Base-by-base conservation (phyloP, 1,140 invertebrate genomes). In the Probaryconus sp. region DNA sequence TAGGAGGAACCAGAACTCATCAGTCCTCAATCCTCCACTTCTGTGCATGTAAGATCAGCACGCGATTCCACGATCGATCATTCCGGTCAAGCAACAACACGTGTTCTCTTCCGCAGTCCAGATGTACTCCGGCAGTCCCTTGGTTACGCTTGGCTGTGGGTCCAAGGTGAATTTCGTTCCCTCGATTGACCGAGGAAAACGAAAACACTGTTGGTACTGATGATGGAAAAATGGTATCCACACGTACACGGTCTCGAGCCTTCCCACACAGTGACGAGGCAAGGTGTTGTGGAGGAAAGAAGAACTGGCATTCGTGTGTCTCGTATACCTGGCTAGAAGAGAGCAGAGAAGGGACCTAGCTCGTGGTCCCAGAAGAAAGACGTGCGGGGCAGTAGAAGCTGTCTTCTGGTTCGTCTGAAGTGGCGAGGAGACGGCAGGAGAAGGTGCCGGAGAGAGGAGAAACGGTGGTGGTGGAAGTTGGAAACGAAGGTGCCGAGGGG, bases 321-420 rank as follows among this genome's bases (percentile, higher is more conserved):
- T 43, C 65, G 67, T 79, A 64, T 80, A 80, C 78, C 76, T 82
- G 81, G 61, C 70, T 82, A 79, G 80, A 68, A 77, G 60, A 80
- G 68, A 42, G 69, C 70, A 40, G 65, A 70, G 69, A 9, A 68
- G 63, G 68, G 72, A 47, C 24, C 53, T 55, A 50, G 37, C 48
- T 60, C 64, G 61, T 68, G 70, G 64, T 76, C 72, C 58, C 60
- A 50, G 35, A 64, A 63, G 58, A 56, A 65, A 69, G 68, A 70
- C 71, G 67, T 48, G 65, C 26, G 45, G 58, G 45, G 63, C 63
- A 11, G 51, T 28, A 68, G 48, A 71, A 48, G 42, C 63, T 55
- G 67, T 72, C 67, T 76, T 70, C 50, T 65, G 64, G 58, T 60
- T 60, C 61, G 64, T 48, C 55, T 40, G 31, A 42, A 75, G 64